phyloP scores from a whole-genome alignment of 2,888 invertebrate genomes.

The Athrips mouffetella region DNA sequence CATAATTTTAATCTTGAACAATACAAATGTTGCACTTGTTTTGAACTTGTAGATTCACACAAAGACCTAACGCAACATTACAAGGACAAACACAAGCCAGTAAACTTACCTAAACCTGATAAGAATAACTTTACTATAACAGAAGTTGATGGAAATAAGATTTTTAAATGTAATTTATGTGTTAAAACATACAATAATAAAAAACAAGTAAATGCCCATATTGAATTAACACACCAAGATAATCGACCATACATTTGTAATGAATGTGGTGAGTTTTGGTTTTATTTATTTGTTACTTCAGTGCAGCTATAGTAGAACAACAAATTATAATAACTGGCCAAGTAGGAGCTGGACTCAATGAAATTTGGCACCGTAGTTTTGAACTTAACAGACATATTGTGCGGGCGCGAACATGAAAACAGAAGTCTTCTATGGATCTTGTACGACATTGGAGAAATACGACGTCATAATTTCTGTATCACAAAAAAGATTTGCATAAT shows the following conservation, averaged over 20 bases:
- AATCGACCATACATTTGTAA: slow-evolving; percentile 1
- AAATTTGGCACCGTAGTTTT: slow-evolving; percentile 2
- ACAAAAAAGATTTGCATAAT: background rate
- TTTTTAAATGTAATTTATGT: background rate
- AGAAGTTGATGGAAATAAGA: background rate
- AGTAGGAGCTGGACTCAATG: too few relatives aligned
- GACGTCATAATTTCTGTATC: too few relatives aligned
- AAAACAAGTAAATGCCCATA: background rate
- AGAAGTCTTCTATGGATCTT: too few relatives aligned
- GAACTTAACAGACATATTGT: background rate
- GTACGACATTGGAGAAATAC: too few relatives aligned
- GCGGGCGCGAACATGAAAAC: too few relatives aligned
- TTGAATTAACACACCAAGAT: background rate
- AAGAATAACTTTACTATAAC: background rate
- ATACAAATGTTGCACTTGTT: slow-evolving; percentile 4
- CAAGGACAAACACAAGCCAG: background rate
- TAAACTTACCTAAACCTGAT: background rate
- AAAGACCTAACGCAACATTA: background rate
- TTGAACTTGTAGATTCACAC: background rate
- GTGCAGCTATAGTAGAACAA: background rate
- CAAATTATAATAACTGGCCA: background rate
- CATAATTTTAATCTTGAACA: too few relatives aligned
- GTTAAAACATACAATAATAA: background rate
- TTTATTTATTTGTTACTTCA: background rate
- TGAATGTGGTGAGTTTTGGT: background rate